phyloP scores from a whole-genome alignment of 1,140 invertebrate genomes.

The Artemia franciscana region DNA sequence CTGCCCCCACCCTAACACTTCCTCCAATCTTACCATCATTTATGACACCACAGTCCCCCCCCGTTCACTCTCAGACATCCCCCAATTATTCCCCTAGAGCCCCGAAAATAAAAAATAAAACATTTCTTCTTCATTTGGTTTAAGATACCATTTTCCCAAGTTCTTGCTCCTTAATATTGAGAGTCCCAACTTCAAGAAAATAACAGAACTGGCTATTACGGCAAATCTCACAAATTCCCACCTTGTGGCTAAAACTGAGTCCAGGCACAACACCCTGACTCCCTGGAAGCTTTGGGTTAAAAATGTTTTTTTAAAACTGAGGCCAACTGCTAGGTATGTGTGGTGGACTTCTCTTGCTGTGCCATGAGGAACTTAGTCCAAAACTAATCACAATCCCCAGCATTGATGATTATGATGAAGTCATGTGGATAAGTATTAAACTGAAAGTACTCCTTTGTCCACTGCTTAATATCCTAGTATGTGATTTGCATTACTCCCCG shows the following conservation, averaged over 20 bases:
- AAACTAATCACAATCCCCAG: neutral
- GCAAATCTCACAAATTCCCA: neutral
- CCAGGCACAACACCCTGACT: neutral
- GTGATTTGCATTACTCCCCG: neutral
- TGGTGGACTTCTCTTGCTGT: neutral
- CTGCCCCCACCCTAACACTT: no score
- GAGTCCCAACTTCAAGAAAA: no score
- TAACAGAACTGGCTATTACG: neutral
- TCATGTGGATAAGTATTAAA: neutral
- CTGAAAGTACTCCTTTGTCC: neutral
- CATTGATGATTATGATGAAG: neutral
- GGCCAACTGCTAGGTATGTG: neutral
- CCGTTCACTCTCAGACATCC: no score
- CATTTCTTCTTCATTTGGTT: neutral
- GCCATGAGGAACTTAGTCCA: neutral
- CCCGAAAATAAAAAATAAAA: neutral
- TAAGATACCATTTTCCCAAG: no score
- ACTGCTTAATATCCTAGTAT: neutral
- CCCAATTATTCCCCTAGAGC: no score
- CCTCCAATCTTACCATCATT: no score
- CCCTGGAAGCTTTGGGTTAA: neutral
- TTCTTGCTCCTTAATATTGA: no score
- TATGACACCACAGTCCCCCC: no score
- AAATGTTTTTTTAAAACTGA: no score
- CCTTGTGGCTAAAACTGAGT: neutral